These are phyloP conservation scores for Steatornis caripensis DNA, from an alignment of 2,113 vertebrate species.

Conservation along the genomic window DNA sequence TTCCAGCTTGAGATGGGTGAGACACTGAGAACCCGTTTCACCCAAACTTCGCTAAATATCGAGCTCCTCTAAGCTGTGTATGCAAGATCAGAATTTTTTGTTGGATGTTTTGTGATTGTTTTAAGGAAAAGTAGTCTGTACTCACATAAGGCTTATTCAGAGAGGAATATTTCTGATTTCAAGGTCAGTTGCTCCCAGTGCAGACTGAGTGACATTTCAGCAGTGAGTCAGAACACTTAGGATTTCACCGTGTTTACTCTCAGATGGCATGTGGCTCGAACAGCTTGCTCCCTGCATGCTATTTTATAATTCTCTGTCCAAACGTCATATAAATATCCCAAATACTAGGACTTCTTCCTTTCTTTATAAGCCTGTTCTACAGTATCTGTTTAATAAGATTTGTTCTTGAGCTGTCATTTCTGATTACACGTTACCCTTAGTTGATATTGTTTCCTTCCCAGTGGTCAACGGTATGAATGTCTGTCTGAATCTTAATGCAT, in stretches of 20 bases:
- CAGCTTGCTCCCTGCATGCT: background rate
- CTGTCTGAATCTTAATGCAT: background rate
- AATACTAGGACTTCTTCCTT: background rate
- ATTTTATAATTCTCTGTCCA: background rate
- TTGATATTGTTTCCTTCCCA: background rate
- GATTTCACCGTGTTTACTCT: fast-evolving
- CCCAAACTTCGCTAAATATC: fast-evolving
- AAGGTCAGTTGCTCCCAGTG: fast-evolving
- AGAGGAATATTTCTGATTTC: fast-evolving
- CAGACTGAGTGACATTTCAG: background rate
- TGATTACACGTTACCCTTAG: background rate
- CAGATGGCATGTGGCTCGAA: background rate
- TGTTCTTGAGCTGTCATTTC: background rate
- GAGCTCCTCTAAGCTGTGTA: background rate
- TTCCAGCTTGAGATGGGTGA: background rate
- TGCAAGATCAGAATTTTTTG: background rate
- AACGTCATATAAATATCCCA: background rate
- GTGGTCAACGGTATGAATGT: background rate
- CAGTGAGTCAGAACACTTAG: fast-evolving
- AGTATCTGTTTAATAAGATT: background rate
- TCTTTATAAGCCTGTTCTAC: background rate
- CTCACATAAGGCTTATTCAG: background rate
- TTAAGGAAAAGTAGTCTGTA: background rate
- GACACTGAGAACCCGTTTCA: background rate
- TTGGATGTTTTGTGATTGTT: background rate